Conservation (phyloP, 1,140 invertebrate genomes). For the Temnothorax nylanderi region DNA sequence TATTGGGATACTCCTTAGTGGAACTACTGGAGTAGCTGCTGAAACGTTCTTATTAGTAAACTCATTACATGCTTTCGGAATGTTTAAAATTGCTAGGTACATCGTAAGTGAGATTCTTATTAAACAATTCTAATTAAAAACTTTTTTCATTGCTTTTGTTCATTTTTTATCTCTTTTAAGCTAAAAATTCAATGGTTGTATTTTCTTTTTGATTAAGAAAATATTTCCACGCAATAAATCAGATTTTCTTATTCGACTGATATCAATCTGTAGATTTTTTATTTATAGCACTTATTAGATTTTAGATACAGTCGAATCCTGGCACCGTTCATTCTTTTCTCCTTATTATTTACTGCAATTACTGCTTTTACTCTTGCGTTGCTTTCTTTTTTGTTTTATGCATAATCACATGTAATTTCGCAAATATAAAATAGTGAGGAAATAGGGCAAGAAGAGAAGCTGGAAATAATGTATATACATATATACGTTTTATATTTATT, state of each 20-base stretch:
- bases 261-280: neutral
- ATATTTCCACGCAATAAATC: neutral
- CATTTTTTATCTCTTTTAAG: neutral
- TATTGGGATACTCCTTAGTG: slow-evolving; percentile 31
- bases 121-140: neutral
- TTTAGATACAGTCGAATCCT: neutral
- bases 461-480: neutral
- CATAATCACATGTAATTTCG: neutral
- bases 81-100: slow-evolving; percentile 45
- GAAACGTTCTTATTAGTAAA: slow-evolving; percentile 24
- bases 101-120: neutral
- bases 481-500: neutral
- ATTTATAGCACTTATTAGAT: neutral
- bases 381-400: neutral
- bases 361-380: neutral
- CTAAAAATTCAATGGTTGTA: neutral
- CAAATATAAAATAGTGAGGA: neutral
- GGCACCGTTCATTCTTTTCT: neutral
- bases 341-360: neutral
- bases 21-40: slow-evolving; percentile 62
- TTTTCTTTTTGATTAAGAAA: neutral
- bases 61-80: slow-evolving; percentile 3
- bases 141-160: neutral
- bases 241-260: neutral
- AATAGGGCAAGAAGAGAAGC: neutral